Evolutionary conservation across 1,140 invertebrate species (phyloP).

Genomic region (Pseudomyrmex pallidus): DNA sequence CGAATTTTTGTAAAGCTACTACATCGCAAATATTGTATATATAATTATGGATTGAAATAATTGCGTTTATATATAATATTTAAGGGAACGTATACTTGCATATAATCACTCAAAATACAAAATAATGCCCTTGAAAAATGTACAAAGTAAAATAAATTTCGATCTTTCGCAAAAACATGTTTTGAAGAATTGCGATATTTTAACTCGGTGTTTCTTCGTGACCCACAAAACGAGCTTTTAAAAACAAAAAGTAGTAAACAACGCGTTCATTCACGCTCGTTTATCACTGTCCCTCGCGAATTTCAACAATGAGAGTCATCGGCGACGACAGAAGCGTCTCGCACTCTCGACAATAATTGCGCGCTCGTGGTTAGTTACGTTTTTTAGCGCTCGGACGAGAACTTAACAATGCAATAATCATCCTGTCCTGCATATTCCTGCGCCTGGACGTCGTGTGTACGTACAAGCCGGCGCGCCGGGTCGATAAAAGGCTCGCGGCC

Average conservation of each 20-base stretch:
- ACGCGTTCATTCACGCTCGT: constrained; percentile 49
- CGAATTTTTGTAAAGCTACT: neutral
- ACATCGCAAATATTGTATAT: neutral
- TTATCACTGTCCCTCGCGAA: constrained; percentile 46
- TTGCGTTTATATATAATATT: neutral
- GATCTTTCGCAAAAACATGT: too few species aligned
- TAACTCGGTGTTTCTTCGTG: constrained; percentile 31
- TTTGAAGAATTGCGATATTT: neutral
- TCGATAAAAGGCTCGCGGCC: constrained; percentile 57
- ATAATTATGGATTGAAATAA: neutral
- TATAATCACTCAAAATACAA: neutral
- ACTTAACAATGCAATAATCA: constrained; percentile 58
- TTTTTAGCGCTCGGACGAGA: constrained; percentile 42
- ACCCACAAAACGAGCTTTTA: constrained; percentile 17
- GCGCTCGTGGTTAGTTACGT: constrained; percentile 4
- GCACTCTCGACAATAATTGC: constrained; percentile 38
- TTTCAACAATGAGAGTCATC: constrained; percentile 33
- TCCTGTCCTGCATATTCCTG: constrained; percentile 35
- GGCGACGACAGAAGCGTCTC: neutral
- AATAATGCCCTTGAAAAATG: neutral
- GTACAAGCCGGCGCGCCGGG: neutral
- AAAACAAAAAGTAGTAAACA: constrained; percentile 17
- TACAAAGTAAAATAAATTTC: too few species aligned
- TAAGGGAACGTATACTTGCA: neutral
- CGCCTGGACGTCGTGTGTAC: neutral